Base-by-base conservation (phyloP, 1,140 invertebrate species). In the Heliconius congener region DNA sequence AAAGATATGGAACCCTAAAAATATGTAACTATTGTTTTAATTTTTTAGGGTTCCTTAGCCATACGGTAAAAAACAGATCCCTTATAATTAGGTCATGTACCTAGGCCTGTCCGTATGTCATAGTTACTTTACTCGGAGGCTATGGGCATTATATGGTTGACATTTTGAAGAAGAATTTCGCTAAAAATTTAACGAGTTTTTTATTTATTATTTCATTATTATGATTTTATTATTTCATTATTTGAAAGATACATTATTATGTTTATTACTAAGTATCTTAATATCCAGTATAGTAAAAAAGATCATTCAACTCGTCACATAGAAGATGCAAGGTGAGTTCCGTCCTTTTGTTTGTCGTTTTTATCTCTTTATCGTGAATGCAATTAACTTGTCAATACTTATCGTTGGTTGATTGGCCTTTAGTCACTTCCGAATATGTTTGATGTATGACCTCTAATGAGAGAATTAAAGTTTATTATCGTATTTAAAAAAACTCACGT, bases 361-460 rank as follows among this genome's bases (percentile, higher is more conserved):
- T 86, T 87, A 82, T 80, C 82, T 87, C 84, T 80, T 77, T 72
- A 72, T 42, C 81, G 80, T 82, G 23, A 70, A 74, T 79, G 81
- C 84, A 87, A 92, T 91, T 87, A 88, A 78, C 71, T 52, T 82
- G 85, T 86, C 86, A 80, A 91, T 89, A 88, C 83, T 85, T 83
- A 82, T 85, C 85, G 90, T 87, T 87, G 83, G 87, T 90, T 93
- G 89, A 93, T 90, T 91, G 90, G 86, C 87, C 89, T 90, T 73
- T 88, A 87, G 90, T 91, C 86, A 88, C 91, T 93, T 93, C 91
- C 91, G 91, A 90, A 91, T 84, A 83, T 85, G 81, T 79, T 57
- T 57, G 85, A 37, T 34, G 46, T 82, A 80, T 84, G 89, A 91
- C 87, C 87, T 90, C 86, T 88, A 77, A 16, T 30, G 52, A 39